Evolutionary conservation across 30 jellyfish, hydroid and myxozoan species (phyloP), one percentile per base, ranked within the genome.

Genomic region (Pelagia noctiluca): DNA sequence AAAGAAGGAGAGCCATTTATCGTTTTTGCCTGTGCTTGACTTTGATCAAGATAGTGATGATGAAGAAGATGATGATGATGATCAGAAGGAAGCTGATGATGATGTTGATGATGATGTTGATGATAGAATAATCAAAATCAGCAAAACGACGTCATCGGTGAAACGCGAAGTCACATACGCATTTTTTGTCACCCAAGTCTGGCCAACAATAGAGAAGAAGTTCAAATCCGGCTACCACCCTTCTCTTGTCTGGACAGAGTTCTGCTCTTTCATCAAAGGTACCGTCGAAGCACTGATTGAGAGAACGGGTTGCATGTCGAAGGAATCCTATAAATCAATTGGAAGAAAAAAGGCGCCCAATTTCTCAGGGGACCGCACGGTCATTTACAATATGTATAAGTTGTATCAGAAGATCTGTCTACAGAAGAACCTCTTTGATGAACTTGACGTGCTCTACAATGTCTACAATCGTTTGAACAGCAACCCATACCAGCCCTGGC

Each of bases 191-290:
- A 74, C 71, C 23, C 86, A 85, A 54, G 57, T 85, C 1, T 92
- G 98, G 98, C 95, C 95, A 1, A 48, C 3, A 75, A 50, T 92
- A 21, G 89, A 74, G n/a, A 79, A 64, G 65, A 90, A 76, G 54
- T 49, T 52, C 25, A 62, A 64, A 18, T 32, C 82, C 5, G 68
- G 73, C 0, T 74, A 88, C 61, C 96, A 84, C 47, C 98, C 98
- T 8, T 70, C 94, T 2, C 95, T 92, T 37, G 92, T 92, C 4
- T 92, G 98, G 98, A 85, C 88, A 47, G 98, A 92, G 50, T 77
- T 92, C 65, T 66, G 93, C 82, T 92, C 98, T 19, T 92, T 92
- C 71, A 85, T 92, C 50, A 92, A 92, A 86, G 98, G 98, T 0
- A 36, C 83, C 0, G 85, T 64, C 75, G 89, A 85, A 29, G 71